Evolutionary conservation across 2,113 vertebrate species (phyloP).

Genomic region (Leptobrachium ailaonicum): DNA sequence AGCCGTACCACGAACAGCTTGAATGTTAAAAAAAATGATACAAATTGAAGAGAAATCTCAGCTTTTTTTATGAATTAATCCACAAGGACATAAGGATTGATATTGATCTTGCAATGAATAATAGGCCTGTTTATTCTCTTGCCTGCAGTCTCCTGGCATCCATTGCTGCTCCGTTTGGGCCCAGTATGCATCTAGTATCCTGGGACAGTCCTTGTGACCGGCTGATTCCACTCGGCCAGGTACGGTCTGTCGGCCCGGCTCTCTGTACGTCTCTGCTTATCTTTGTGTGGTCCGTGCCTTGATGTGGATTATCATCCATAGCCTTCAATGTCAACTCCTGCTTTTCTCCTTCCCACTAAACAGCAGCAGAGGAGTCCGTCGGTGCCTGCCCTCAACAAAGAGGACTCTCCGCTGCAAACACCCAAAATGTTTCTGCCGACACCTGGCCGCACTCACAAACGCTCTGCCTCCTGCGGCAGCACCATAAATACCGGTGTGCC

Average conservation of each 20-base stretch:
- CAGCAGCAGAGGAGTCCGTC: slow-evolving; percentile 86
- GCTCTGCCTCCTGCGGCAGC: slow-evolving; percentile 86
- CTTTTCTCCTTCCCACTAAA: slow-evolving; percentile 4
- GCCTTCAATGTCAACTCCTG: not conserved
- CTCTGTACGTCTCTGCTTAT: too few species aligned
- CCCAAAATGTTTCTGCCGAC: slow-evolving; percentile 56
- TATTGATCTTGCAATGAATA: too few species aligned
- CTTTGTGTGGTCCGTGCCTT: too few species aligned
- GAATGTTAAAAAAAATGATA: too few species aligned
- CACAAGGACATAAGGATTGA: too few species aligned
- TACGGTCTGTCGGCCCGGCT: too few species aligned
- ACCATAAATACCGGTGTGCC: slow-evolving; percentile 50
- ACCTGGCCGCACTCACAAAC: slow-evolving; percentile 77
- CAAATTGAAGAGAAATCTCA: too few species aligned
- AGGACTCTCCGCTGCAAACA: slow-evolving; percentile 55
- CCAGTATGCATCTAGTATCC: slow-evolving; percentile 57
- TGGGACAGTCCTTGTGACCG: slow-evolving; percentile 54
- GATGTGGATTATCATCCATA: not conserved
- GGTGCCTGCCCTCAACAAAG: slow-evolving; percentile 80
- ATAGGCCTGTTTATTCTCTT: not conserved
- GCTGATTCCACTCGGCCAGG: not conserved
- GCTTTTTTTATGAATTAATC: too few species aligned
- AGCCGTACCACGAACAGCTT: too few species aligned
- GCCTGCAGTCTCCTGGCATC: slow-evolving; percentile 61
- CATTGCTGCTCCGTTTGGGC: slow-evolving; percentile 60